Conservation (phyloP, 2,888 invertebrate species). For the Catotricha subobsoleta region DNA sequence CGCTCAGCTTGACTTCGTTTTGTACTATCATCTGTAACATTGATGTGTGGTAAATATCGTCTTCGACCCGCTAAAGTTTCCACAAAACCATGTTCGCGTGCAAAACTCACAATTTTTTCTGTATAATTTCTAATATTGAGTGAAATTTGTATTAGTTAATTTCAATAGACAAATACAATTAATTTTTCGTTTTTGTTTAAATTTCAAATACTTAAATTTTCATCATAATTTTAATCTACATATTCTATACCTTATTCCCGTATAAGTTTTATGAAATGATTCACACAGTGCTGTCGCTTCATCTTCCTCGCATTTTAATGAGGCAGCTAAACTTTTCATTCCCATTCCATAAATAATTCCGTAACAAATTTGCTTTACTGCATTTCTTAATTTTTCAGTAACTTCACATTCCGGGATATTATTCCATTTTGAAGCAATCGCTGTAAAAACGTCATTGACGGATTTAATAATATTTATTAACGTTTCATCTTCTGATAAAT, state of each 20-base stretch:
- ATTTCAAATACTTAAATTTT: neutral
- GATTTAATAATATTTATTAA: conserved; percentile 48
- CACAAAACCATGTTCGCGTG: conserved; percentile 55
- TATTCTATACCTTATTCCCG: conserved; percentile 43
- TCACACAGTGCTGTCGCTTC: conserved; percentile 66
- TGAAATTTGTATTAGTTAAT: conserved; percentile 8
- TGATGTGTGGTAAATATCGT: conserved; percentile 59
- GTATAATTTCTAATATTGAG: conserved; percentile 17
- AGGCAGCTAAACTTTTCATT: conserved; percentile 56
- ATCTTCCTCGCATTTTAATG: conserved; percentile 55
- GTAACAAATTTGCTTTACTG: conserved; percentile 85
- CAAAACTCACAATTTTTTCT: conserved; percentile 37
- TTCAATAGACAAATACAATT: neutral
- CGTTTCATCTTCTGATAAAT: conserved; percentile 60
- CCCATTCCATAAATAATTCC: conserved; percentile 98
- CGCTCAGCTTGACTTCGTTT: conserved; percentile 54
- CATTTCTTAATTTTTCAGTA: conserved; percentile 58
- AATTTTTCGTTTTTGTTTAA: neutral
- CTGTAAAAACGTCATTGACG: conserved; percentile 61
- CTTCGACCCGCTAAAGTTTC: conserved; percentile 66
- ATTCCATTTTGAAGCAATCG: conserved; percentile 76
- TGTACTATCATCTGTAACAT: conserved; percentile 36
- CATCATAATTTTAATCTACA: conserved; percentile 3
- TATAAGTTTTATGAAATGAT: conserved; percentile 61
- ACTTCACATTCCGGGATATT: conserved; percentile 49